Evolutionary conservation across 1,140 invertebrate genomes (phyloP).

Genomic region (Proctacanthus coquilletti): DNA sequence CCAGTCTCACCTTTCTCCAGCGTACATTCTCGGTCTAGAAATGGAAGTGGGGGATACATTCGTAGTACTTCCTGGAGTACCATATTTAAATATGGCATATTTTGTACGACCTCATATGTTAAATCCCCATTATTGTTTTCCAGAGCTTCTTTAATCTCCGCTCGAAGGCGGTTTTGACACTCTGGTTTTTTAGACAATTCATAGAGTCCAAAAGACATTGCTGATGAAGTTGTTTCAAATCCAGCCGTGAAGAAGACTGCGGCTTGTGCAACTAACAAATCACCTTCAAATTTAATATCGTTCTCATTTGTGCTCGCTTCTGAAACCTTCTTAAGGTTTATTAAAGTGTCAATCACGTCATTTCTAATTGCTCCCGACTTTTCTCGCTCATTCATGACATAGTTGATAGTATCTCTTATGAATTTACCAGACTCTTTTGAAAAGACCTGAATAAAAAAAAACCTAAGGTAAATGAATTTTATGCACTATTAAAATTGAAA

Average conservation of each 20-base stretch:
- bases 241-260: constrained; percentile 57
- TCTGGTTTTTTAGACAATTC: constrained; percentile 49
- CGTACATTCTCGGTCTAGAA: constrained; percentile 18
- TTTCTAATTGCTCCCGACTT: constrained; percentile 15
- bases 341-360: constrained; percentile 32
- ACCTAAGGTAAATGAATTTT: constrained; percentile 8
- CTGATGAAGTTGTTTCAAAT: constrained; percentile 59
- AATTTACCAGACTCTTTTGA: constrained; percentile 15
- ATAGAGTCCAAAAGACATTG: constrained; percentile 47
- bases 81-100: constrained; percentile 44
- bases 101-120: constrained; percentile 42
- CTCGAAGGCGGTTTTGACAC: constrained; percentile 44
- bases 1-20: constrained; percentile 9
- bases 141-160: constrained; percentile 42
- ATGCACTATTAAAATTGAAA: constrained; percentile 5
- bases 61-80: constrained; percentile 34
- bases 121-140: constrained; percentile 33
- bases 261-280: constrained; percentile 46
- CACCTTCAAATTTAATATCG: constrained; percentile 8
- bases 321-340: constrained; percentile 17
- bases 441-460: constrained; percentile 12
- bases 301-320: background rate
- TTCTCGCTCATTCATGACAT: constrained; percentile 25
- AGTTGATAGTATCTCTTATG: constrained; percentile 19
- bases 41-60: constrained; percentile 22